phyloP scores from a whole-genome alignment of 2,797 vertebrate species.

The Cossypha heuglini region DNA sequence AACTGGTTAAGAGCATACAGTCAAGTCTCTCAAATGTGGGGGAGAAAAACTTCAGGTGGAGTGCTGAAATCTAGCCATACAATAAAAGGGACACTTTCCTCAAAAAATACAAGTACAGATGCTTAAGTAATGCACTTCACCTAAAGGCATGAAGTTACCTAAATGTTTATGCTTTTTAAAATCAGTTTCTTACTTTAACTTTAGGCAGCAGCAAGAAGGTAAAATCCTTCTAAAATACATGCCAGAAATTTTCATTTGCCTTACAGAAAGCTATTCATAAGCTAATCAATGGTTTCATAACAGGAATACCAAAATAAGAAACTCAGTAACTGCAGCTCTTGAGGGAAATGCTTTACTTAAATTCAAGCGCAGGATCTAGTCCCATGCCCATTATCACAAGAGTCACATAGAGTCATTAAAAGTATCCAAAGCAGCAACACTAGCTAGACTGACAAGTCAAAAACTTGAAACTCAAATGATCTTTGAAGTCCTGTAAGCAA shows the following conservation, averaged over 20 bases:
- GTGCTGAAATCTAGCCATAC: neutral
- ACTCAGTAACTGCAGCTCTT: neutral
- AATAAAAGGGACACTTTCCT: neutral
- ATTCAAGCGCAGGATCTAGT: neutral
- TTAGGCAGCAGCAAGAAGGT: neutral
- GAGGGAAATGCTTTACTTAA: neutral
- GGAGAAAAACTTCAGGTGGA: neutral
- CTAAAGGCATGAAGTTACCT: neutral
- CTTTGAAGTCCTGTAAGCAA: neutral
- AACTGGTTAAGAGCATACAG: neutral
- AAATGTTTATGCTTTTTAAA: neutral
- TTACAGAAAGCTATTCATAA: neutral
- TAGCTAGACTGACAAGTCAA: neutral
- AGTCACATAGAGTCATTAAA: neutral
- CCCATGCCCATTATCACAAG: neutral
- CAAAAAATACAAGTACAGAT: neutral
- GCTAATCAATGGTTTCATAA: neutral
- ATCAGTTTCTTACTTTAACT: neutral
- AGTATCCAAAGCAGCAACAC: neutral
- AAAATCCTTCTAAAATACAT: neutral
- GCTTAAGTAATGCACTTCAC: neutral
- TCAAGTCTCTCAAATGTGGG: accelerated
- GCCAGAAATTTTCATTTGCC: neutral
- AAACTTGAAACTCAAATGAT: neutral
- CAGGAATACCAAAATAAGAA: neutral